Conservation (phyloP, 2,113 vertebrate species). For the Psophia crepitans region DNA sequence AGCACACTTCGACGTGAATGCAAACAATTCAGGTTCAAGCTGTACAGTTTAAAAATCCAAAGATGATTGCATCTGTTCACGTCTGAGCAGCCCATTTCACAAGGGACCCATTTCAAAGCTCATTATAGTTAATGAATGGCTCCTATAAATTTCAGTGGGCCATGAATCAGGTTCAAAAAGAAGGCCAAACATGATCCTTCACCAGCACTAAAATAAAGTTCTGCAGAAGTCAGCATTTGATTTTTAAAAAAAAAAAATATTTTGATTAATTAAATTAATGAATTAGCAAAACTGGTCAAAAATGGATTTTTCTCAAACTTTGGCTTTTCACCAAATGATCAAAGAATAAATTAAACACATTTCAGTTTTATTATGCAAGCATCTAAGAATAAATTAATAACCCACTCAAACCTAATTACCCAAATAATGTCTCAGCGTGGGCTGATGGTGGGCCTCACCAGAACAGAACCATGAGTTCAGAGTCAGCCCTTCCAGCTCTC, state of each 20-base stretch:
- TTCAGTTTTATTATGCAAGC: not conserved
- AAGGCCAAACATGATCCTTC: not conserved
- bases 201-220: not conserved
- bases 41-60: not conserved
- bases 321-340: not conserved
- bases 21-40: not conserved
- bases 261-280: not conserved
- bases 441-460: not conserved
- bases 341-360: not conserved
- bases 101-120: constrained; percentile 25
- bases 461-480: not conserved
- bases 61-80: constrained; percentile 25
- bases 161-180: constrained; percentile 24
- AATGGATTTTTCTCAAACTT: not conserved
- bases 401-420: not conserved
- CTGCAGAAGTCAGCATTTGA: constrained; percentile 23
- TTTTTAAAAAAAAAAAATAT: not conserved
- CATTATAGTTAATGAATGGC: constrained; percentile 34
- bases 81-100: not conserved
- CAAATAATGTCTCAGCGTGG: not conserved
- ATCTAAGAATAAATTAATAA: not conserved
- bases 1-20: not conserved
- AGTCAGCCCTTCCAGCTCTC: not conserved
- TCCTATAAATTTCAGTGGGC: constrained; percentile 22
- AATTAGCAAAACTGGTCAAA: not conserved